phyloP scores from a whole-genome alignment of 1,140 invertebrate genomes.

The Limonius californicus region DNA sequence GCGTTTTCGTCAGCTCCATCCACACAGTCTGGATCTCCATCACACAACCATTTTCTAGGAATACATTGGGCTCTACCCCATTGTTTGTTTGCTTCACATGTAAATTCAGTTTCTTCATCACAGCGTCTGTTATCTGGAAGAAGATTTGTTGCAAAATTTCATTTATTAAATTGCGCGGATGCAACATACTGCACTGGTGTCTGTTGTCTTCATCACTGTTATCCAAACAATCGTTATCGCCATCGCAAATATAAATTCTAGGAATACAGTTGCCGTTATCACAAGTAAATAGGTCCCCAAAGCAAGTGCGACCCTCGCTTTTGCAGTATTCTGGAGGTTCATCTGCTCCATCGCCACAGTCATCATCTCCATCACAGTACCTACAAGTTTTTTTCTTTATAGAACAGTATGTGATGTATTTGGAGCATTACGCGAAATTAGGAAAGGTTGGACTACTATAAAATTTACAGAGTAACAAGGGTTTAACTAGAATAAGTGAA shows the following conservation, averaged over 20 bases:
- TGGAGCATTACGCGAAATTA: background rate
- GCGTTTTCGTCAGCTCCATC: conserved; percentile 95
- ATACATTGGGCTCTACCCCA: conserved; percentile 93
- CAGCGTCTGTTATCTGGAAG: conserved; percentile 81
- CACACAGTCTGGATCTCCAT: conserved; percentile 93
- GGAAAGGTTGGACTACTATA: no score
- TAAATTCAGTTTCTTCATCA: conserved; percentile 89
- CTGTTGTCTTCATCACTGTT: conserved; percentile 86
- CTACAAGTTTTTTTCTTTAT: no score
- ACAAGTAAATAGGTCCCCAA: conserved; percentile 92
- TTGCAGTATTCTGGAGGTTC: conserved; percentile 90
- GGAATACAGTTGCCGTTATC: conserved; percentile 97
- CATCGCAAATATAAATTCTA: conserved; percentile 95
- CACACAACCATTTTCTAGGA: conserved; percentile 90
- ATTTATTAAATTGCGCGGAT: background rate
- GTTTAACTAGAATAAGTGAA: no score
- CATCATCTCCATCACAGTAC: conserved; percentile 79
- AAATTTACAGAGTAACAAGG: no score
- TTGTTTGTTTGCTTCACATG: conserved; percentile 81
- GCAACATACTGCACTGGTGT: conserved; percentile 80
- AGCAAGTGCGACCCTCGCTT: conserved; percentile 91
- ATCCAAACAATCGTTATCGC: conserved; percentile 92
- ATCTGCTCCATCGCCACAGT: conserved; percentile 85
- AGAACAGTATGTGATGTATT: background rate
- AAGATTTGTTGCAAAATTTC: background rate